These are phyloP conservation scores for Copsychus sechellarum DNA, from an alignment of 2,113 vertebrate genomes.

Conservation along the genomic window DNA sequence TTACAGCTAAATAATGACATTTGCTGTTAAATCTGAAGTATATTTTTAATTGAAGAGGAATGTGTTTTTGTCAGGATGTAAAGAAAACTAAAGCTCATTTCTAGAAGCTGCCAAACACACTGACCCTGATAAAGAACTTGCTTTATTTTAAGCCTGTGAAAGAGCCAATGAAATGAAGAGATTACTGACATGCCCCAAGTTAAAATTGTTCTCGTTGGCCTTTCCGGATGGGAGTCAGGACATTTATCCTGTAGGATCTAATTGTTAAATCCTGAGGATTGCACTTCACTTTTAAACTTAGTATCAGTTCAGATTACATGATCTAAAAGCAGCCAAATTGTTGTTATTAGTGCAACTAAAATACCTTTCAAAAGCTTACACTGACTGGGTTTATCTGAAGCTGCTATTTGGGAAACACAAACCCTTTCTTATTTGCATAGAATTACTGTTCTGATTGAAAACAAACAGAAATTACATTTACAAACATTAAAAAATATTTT, in stretches of 20 bases:
- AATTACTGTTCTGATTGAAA: constrained; percentile 3
- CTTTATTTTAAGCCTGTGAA: background rate
- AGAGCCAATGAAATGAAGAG: background rate
- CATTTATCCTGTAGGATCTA: constrained; percentile 9
- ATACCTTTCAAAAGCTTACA: background rate
- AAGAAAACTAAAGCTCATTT: background rate
- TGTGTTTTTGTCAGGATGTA: background rate
- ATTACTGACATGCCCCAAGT: background rate
- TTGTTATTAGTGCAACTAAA: constrained; percentile 8
- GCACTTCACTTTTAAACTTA: background rate
- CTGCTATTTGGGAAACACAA: background rate
- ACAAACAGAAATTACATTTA: background rate
- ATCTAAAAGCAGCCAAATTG: background rate
- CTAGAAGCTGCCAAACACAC: background rate
- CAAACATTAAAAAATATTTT: background rate
- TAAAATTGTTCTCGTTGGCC: background rate
- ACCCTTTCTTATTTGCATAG: background rate
- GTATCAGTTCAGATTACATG: constrained; percentile 15
- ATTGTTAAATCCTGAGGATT: constrained; percentile 26
- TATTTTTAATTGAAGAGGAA: background rate
- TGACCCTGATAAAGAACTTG: background rate
- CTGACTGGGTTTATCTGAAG: background rate
- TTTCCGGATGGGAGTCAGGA: background rate
- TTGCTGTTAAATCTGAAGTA: background rate
- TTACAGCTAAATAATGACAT: background rate